Conservation (phyloP, 2,113 vertebrate genomes). For the Uria aalge region DNA sequence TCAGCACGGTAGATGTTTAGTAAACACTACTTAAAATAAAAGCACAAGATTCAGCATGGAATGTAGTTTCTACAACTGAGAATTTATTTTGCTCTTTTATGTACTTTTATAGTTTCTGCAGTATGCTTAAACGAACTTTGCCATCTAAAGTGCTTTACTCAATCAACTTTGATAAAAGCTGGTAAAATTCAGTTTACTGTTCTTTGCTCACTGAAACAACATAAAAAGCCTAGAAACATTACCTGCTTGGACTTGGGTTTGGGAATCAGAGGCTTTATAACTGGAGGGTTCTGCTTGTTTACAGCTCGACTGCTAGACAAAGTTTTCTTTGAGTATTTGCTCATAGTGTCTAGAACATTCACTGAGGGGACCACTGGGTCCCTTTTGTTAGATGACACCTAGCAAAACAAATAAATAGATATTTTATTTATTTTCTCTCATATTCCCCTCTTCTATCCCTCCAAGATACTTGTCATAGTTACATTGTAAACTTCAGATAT, state of each 20-base stretch:
- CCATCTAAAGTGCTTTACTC: neutral
- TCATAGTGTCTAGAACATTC: conserved; percentile 89
- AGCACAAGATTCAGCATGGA: neutral
- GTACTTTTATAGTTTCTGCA: neutral
- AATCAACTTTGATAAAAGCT: neutral
- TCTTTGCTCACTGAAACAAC: neutral
- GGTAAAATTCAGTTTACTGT: neutral
- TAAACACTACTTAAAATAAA: neutral
- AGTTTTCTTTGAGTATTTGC: conserved; percentile 76
- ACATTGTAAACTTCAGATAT: neutral
- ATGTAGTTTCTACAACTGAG: neutral
- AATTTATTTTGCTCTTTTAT: neutral
- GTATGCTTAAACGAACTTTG: neutral
- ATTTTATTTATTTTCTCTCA: neutral
- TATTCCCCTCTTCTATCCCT: neutral
- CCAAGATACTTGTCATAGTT: neutral
- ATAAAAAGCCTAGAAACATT: neutral
- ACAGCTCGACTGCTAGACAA: conserved; percentile 32
- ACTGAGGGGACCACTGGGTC: conserved; percentile 63
- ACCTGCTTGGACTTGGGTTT: conserved; percentile 88
- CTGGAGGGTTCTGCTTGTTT: conserved; percentile 73
- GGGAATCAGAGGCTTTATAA: conserved; percentile 89
- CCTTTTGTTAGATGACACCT: conserved; percentile 82
- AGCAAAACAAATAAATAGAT: conserved; percentile 5
- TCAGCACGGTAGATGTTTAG: neutral